A percentile compares a stretch with the other conserved stretches of the same genome.
Conservation (phyloP, 2,113 vertebrate species). For the Zapornia atra region DNA sequence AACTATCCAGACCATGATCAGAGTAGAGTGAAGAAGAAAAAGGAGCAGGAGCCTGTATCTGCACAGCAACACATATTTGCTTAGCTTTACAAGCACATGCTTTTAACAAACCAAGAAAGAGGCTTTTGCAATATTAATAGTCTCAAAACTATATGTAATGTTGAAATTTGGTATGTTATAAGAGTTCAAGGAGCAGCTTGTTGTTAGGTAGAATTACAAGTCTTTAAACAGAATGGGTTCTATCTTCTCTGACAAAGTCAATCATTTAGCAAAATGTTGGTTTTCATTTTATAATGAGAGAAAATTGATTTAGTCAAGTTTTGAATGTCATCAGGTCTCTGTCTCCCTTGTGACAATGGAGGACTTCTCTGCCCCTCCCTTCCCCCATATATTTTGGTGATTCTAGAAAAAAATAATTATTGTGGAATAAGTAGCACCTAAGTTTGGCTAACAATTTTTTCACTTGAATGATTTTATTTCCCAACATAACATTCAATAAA, state of each 20-base stretch:
- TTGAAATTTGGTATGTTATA: neutral
- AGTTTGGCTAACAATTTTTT: too few relatives aligned
- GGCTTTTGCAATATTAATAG: neutral
- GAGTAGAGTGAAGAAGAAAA: neutral
- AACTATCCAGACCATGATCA: neutral
- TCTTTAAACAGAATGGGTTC: neutral
- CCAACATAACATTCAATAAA: neutral
- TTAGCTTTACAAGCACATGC: neutral
- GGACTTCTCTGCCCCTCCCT: too few relatives aligned
- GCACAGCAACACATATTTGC: rapidly evolving
- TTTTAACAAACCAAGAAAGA: neutral
- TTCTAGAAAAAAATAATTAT: neutral
- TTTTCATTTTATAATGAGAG: neutral
- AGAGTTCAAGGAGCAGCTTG: neutral
- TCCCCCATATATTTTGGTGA: neutral
- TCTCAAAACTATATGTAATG: neutral
- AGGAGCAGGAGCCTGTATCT: neutral
- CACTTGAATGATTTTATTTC: neutral
- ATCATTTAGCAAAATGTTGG: neutral
- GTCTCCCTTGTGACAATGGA: neutral
- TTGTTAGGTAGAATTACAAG: neutral
- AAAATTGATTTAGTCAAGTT: neutral
- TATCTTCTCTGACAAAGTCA: neutral
- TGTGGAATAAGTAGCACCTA: neutral
- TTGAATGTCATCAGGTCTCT: neutral